Conservation (phyloP, 1,140 invertebrate genomes). For the Pteromalus puparum region DNA sequence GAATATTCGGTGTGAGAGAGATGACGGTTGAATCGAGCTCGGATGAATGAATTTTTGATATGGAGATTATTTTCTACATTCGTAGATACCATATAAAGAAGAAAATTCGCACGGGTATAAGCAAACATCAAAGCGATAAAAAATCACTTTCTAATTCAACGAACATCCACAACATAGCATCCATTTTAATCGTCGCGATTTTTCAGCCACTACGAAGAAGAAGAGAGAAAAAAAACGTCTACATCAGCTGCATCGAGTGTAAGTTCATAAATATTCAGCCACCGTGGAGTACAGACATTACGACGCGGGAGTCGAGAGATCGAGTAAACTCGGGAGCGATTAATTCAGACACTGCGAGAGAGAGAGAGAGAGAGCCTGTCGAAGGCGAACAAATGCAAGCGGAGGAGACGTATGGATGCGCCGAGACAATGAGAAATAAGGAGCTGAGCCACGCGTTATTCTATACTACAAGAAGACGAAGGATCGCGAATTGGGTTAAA, state of each 20-base stretch:
- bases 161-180: neutral
- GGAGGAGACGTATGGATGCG: conserved; percentile 21
- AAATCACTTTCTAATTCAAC: neutral
- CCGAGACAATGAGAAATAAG: conserved; percentile 32
- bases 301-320: neutral
- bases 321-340: conserved; percentile 3
- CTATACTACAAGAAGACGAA: neutral
- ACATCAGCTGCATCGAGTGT: no score
- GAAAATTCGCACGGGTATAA: neutral
- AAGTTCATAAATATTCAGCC: conserved; percentile 13
- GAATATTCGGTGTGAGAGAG: no score
- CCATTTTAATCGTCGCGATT: neutral
- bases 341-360: conserved; percentile 33
- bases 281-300: neutral
- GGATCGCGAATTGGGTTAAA: neutral
- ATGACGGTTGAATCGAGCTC: neutral
- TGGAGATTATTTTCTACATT: neutral
- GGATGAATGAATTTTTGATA: neutral
- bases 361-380: neutral
- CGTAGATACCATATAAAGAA: neutral
- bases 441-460: neutral
- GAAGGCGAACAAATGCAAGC: conserved; percentile 25
- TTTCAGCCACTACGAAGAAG: neutral
- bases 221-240: neutral
- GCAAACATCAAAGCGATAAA: no score